Percentiles rank a stretch among this genome's conserved stretches.
Evolutionary conservation across 2,797 vertebrate genomes (phyloP).

Genomic region (Cirrhinus molitorella): DNA sequence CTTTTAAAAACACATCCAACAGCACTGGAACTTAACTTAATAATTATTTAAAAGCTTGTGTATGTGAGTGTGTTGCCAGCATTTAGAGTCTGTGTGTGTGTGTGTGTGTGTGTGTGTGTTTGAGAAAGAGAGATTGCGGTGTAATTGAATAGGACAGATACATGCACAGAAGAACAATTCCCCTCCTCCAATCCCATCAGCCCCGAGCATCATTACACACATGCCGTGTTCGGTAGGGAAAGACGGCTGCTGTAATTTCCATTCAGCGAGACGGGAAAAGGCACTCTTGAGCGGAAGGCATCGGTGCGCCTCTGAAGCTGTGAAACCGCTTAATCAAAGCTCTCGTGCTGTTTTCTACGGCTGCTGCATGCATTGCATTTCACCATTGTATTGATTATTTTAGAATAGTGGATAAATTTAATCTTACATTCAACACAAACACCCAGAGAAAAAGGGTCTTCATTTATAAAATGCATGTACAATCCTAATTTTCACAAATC

Average conservation of each 20-base stretch:
- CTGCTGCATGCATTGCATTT: background rate
- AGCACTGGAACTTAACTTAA: constrained; percentile 54
- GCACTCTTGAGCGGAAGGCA: background rate
- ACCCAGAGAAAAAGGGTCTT: background rate
- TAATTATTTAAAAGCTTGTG: constrained; percentile 66
- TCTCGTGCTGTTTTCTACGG: background rate
- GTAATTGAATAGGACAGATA: constrained; percentile 53
- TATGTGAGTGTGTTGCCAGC: constrained; percentile 45
- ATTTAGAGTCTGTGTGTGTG: constrained; percentile 16
- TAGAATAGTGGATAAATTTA: background rate
- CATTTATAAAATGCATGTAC: background rate
- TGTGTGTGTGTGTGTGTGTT: constrained; percentile 20
- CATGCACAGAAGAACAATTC: constrained; percentile 40
- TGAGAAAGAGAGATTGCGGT: constrained; percentile 43
- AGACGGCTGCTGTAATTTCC: constrained; percentile 14
- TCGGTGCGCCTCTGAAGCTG: background rate
- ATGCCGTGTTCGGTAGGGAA: constrained; percentile 12
- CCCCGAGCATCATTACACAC: constrained; percentile 29
- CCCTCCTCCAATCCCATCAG: constrained; percentile 24
- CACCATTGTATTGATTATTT: background rate
- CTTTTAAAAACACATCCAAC: constrained; percentile 60
- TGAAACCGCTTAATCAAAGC: constrained; percentile 11
- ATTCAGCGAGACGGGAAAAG: constrained; percentile 4
- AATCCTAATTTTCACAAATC: background rate
- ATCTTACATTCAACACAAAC: background rate